Base-by-base conservation (phyloP, 2,113 vertebrate genomes). In the Nansenia antarctica region DNA sequence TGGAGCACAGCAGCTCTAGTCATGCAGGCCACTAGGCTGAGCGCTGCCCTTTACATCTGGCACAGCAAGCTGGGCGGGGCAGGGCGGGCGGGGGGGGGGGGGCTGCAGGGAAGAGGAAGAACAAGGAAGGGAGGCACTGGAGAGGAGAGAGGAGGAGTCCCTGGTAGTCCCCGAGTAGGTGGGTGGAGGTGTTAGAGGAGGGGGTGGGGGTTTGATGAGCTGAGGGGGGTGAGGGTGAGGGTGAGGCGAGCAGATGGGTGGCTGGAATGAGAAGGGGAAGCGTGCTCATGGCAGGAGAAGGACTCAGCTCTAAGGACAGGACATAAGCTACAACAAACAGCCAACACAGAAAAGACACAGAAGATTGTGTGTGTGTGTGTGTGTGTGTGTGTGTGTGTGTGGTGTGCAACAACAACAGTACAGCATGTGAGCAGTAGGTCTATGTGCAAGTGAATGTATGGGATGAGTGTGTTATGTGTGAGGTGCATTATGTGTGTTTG, bases 11-110 rank as follows among this genome's bases (percentile, higher is more conserved):
- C 76, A 79, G 68, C 76, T 75, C 66, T 47, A 62, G 27, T 78
- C 85, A 88, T 90, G 89, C 85, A 83, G 81, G 66, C 70, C 85
- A 74, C 72, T 69, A 70, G 61, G 55, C 69, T 67, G 69, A 73
- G 73, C 64, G 74, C 61, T 81, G 81, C 82, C 77, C 64, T 58
- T 77, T 59, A 67, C 77, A 53, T 80, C 59, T 80, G 67, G 22
- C 73, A 70, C 73, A 74, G 70, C 79, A 84, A 85, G 77, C 74
- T 85, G 24, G 70, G 72, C 32, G 62, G 45, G 31, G 18, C 31
- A 57, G 62, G 69, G 42, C 1, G 15, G 63, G 34, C 8, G 18
- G 26, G 53, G 47, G 14, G 49, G 27, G 31, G 70, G 3, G 29
- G 20, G 54, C 22, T 26, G 37, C n/a, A 5, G 32, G 15, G 29